Evolutionary conservation across 2,113 vertebrate genomes (phyloP), one percentile per base, ranked within the genome.

Genomic region (Tetrao urogallus): DNA sequence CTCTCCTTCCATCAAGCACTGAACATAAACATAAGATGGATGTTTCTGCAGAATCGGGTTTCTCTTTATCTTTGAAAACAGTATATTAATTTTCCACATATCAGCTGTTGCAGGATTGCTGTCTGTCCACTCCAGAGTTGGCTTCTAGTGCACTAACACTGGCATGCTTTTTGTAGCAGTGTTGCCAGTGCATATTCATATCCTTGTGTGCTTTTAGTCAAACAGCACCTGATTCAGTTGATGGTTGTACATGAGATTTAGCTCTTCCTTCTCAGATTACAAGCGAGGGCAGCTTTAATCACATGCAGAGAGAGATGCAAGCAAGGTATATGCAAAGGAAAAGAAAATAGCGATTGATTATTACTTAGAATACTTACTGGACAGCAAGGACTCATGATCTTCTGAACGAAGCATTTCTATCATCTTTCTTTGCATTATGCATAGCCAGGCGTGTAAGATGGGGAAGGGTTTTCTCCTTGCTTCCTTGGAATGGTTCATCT

Each of bases 141-240:
- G 4, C 57, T 82, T 86, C 54, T 43, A 70, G 1, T 14, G 36
- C 43, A 8, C 28, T 52, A n/a, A 32, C 10, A 12, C 28, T 12
- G 17, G 4, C 36, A 28, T 65, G 38, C 48, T 79, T 64, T 73
- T 63, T 57, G 22, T 65, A 45, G 42, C 42, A 69, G 11, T 40
- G 17, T 25, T 83, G 19, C 66, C 32, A 20, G 16, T 45, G 43
- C 14, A 5, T 63, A 25, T 43, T 71, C 22, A 1, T 48, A 8
- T 22, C 24, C 3, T 43, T 24, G 9, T 16, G 5, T 34, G 32
- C 32, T 72, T 57, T 21, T 70, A 0, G 1, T 28, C 48, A 54
- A 47, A 58, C 11, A 38, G 25, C 1, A 1, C 11, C 42, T 48
- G 25, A 6, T 22, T 57, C 8, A 27, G 40, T n/a, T 0, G 0